These are phyloP conservation scores for Monodelphis domestica DNA, from an alignment of 2,797 vertebrate species.

Conservation along the genomic window DNA sequence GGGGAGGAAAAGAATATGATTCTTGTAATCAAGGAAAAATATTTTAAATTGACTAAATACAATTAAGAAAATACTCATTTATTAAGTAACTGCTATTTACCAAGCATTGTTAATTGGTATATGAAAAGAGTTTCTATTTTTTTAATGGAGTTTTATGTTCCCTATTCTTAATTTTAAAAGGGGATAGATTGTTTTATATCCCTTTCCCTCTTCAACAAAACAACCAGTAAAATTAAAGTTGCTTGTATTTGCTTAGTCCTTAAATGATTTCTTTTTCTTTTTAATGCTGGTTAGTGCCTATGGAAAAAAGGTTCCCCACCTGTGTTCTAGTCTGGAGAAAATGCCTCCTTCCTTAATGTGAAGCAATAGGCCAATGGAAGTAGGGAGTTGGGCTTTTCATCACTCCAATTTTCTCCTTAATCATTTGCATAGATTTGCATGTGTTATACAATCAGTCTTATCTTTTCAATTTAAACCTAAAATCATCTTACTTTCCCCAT, in stretches of 20 bases:
- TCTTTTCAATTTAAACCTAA: conserved; percentile 77
- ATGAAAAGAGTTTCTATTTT: not conserved
- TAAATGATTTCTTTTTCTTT: conserved; percentile 62
- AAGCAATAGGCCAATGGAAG: conserved; percentile 61
- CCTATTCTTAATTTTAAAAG: conserved; percentile 56
- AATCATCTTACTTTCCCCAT: conserved; percentile 77
- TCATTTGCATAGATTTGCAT: conserved; percentile 79
- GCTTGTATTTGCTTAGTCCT: conserved; percentile 57
- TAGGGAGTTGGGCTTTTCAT: conserved; percentile 62
- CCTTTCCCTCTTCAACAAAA: conserved; percentile 59
- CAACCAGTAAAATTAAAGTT: conserved; percentile 63
- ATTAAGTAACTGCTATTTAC: not conserved
- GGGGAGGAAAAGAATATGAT: no score
- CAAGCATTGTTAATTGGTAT: not conserved
- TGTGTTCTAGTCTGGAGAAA: conserved; percentile 42
- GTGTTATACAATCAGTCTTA: conserved; percentile 76
- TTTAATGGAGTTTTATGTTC: conserved; percentile 34
- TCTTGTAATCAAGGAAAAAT: no score
- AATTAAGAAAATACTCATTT: no score
- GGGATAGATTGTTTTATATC: conserved; percentile 58
- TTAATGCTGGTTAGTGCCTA: conserved; percentile 18
- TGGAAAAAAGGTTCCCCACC: not conserved
- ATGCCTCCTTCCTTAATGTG: conserved; percentile 57
- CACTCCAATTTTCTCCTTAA: conserved; percentile 63
- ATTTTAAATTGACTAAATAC: no score